These are phyloP conservation scores for Leptatherina wallacei DNA, from an alignment of 2,797 vertebrate species.

Conservation along the genomic window DNA sequence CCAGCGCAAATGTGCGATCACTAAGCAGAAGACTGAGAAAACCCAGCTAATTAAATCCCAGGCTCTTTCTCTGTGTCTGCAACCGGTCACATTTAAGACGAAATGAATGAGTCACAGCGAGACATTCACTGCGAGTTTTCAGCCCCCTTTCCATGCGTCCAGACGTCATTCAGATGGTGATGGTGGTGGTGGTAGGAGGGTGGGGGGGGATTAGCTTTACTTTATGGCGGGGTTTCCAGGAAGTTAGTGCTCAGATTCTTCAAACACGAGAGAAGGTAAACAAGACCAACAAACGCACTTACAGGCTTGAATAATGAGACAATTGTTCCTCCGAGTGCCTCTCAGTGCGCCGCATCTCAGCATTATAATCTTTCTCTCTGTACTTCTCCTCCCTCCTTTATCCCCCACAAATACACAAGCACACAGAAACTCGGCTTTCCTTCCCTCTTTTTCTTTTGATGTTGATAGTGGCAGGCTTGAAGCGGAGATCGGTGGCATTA, in stretches of 20 bases:
- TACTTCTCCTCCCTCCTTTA: slow-evolving; percentile 34
- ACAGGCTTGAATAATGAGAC: slow-evolving; percentile 42
- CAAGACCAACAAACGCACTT: slow-evolving; percentile 46
- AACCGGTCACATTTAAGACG: slow-evolving; percentile 63
- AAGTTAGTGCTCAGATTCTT: slow-evolving; percentile 57
- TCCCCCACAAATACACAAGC: slow-evolving; percentile 23
- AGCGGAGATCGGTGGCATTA: slow-evolving; percentile 51
- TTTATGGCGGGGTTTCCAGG: slow-evolving; percentile 59
- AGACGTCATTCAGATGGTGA: slow-evolving; percentile 72
- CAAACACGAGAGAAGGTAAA: slow-evolving; percentile 50
- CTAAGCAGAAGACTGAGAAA: slow-evolving; percentile 31
- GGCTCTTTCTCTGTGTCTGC: slow-evolving; percentile 53
- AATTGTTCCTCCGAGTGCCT: slow-evolving; percentile 55
- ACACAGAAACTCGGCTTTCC: slow-evolving; percentile 9
- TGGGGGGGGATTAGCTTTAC: slow-evolving; percentile 36
- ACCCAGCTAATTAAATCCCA: slow-evolving; percentile 70
- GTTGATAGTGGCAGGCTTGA: slow-evolving; percentile 32
- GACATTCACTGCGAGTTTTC: slow-evolving; percentile 72
- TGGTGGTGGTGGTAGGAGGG: neutral
- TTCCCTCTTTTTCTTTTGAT: slow-evolving; percentile 37
- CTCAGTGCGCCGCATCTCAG: slow-evolving; percentile 46
- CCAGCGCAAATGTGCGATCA: slow-evolving; percentile 35
- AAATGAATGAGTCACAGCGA: slow-evolving; percentile 80
- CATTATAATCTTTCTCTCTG: slow-evolving; percentile 42
- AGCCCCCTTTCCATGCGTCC: slow-evolving; percentile 63